Conservation (phyloP, 2,797 vertebrate genomes). For the Gallinago solitaria region DNA sequence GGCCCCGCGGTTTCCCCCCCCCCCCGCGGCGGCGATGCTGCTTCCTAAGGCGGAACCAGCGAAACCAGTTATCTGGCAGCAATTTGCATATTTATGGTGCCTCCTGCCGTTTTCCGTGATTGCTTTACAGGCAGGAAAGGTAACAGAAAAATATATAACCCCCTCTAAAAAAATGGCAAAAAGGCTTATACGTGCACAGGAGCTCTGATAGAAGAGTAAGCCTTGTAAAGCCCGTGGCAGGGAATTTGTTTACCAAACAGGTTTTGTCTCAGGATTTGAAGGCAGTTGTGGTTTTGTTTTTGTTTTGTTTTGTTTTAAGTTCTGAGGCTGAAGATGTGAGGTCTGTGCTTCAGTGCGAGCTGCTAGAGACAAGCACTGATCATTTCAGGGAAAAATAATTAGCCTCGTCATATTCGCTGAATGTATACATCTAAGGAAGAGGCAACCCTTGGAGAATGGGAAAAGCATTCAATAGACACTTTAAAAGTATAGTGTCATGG, state of each 20-base stretch:
- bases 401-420: constrained; percentile 27
- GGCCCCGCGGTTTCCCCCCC: not conserved
- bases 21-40: not conserved
- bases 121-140: constrained; percentile 82
- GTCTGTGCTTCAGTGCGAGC: constrained; percentile 13
- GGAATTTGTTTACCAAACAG: constrained; percentile 58
- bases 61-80: constrained; percentile 80
- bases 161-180: constrained; percentile 34
- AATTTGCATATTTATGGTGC: constrained; percentile 85
- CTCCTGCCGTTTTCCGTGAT: constrained; percentile 82
- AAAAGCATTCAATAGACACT: constrained; percentile 45
- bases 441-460: constrained; percentile 46
- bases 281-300: not conserved
- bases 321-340: not conserved
- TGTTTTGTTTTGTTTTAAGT: not conserved
- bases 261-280: constrained; percentile 49
- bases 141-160: constrained; percentile 76
- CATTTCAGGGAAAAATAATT: constrained; percentile 59
- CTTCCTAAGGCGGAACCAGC: constrained; percentile 78
- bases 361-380: constrained; percentile 20
- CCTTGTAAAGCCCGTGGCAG: constrained; percentile 40
- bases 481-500: constrained; percentile 50
- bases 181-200: constrained; percentile 48
- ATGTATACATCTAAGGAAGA: constrained; percentile 36
- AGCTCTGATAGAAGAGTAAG: constrained; percentile 61